Evolutionary conservation across 35 echinoderm and acorn worm genomes (phyloP), one percentile per base, ranked within the genome.

Genomic region (Holothuria glaberrima): DNA sequence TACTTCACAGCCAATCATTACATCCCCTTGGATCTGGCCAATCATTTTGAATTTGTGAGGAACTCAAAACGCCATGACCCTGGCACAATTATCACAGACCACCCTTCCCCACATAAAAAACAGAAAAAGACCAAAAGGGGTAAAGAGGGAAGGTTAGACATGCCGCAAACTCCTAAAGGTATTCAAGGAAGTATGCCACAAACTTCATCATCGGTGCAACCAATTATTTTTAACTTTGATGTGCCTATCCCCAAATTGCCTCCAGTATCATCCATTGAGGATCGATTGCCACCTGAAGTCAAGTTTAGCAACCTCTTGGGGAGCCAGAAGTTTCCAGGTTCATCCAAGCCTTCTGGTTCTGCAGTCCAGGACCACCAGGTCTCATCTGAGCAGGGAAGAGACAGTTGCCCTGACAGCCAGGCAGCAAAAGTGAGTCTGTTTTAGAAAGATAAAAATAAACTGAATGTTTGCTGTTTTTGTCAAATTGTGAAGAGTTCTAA

Each of bases 171-270:
- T 26, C n/a, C 80, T 9, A 84, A 84, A 56, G 80, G 80, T 61
- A 84, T 84, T 30, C 80, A 59, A 56, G 80, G 54, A 36, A 9
- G 17, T 14, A 60, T 61, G 31, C 38, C 62, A 46, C 61, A 48
- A 71, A 88, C 86, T 34, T 54, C 84, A 4, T 75, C 88, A 32
- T 45, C 65, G 29, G 82, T 90, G 22, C 91, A 96, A 69, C 94
- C 94, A 1, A 96, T 96, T 44, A 93, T 96, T 52, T 68, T 96
- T 58, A 87, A 96, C 80, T 96, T 96, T 96, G 94, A 96, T 31
- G 87, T 96, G 58, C 87, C 94, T 68, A 21, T 86, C 46, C 94
- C 94, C 12, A 89, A 89, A 80, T 13, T 96, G 46, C 73, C 90
- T 20, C 79, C 71, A 48, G 71, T 86, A 57, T 76, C 54, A 50